These are phyloP conservation scores for Solea solea DNA, from an alignment of 2,113 vertebrate genomes.

Conservation along the genomic window DNA sequence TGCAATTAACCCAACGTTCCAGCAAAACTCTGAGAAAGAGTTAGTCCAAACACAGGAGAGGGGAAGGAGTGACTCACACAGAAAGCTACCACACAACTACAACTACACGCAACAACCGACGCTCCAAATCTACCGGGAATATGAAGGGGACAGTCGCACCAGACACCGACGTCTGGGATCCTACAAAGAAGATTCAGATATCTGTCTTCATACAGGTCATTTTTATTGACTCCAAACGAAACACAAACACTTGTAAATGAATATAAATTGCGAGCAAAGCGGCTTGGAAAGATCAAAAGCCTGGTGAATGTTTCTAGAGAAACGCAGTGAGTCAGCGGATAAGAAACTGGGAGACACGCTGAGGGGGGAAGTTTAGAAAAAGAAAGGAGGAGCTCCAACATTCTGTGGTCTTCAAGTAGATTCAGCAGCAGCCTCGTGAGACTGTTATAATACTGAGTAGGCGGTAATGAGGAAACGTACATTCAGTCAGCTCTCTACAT, in stretches of 20 bases:
- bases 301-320: slow-evolving; percentile 56
- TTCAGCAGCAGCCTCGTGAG: slow-evolving; percentile 4
- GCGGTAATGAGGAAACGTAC: slow-evolving; percentile 3
- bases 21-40: slow-evolving; percentile 13
- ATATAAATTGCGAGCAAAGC: slow-evolving; percentile 13
- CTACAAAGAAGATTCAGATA: slow-evolving; percentile 81
- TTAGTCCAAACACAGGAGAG: neutral
- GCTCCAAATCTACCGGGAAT: neutral
- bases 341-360: slow-evolving; percentile 28
- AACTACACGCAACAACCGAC: slow-evolving; percentile 15
- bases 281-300: slow-evolving; percentile 43
- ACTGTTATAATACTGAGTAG: slow-evolving; percentile 5
- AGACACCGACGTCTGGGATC: slow-evolving; percentile 29
- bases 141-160: slow-evolving; percentile 3
- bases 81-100: slow-evolving; percentile 1
- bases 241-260: slow-evolving; percentile 77
- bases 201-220: slow-evolving; percentile 84
- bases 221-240: slow-evolving; percentile 90
- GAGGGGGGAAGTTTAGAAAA: slow-evolving; percentile 8
- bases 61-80: slow-evolving; percentile 8
- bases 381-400: slow-evolving; percentile 12
- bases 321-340: no score
- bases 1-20: slow-evolving; percentile 6
- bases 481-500: slow-evolving; percentile 17
- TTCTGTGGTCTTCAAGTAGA: neutral